phyloP scores from a whole-genome alignment of 2,888 invertebrate species.

The Griposia aprilina region DNA sequence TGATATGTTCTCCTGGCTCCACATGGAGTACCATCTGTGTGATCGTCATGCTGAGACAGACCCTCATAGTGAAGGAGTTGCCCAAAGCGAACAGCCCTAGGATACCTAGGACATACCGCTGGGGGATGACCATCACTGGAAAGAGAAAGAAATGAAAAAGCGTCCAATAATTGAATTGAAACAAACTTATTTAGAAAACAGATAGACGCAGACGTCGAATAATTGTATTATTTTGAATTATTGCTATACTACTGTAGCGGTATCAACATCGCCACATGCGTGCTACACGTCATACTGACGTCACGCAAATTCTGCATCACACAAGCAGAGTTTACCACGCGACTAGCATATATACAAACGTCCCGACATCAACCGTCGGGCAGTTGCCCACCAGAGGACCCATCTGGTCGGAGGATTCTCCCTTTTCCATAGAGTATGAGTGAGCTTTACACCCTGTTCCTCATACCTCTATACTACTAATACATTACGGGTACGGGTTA shows the following conservation, averaged over 20 bases:
- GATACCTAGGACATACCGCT: conserved; percentile 92
- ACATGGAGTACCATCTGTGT: conserved; percentile 91
- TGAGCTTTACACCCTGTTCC: too few species aligned
- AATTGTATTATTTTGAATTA: neutral
- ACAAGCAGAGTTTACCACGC: too few species aligned
- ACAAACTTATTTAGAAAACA: neutral
- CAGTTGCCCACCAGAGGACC: too few species aligned
- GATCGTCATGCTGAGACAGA: conserved; percentile 93
- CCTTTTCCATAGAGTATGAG: too few species aligned
- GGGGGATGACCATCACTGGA: conserved; percentile 91
- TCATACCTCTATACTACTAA: neutral
- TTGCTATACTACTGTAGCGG: too few species aligned
- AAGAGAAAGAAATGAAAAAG: conserved; percentile 54
- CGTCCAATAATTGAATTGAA: neutral
- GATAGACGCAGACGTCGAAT: neutral
- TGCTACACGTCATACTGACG: too few species aligned
- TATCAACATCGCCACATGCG: too few species aligned
- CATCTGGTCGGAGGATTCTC: too few species aligned
- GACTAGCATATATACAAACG: too few species aligned
- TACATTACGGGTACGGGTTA: neutral
- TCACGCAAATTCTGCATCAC: too few species aligned
- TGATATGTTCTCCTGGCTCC: conserved; percentile 78
- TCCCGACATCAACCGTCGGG: too few species aligned
- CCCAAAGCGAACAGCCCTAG: conserved; percentile 93
- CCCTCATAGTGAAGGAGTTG: conserved; percentile 94